phyloP scores from a whole-genome alignment of 2,113 vertebrate genomes.

The Peromyscus californicus region DNA sequence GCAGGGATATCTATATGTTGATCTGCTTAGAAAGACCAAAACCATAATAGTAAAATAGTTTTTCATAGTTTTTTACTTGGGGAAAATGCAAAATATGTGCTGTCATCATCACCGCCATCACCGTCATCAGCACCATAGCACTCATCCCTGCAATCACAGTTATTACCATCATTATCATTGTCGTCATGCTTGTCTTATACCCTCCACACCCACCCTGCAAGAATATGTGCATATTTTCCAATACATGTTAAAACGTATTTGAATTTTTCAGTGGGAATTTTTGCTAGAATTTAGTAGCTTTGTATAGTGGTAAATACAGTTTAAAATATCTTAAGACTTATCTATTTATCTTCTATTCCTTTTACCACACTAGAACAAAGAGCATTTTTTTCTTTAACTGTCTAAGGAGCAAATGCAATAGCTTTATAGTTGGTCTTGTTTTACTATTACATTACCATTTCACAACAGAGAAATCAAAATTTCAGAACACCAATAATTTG shows the following conservation, averaged over 20 bases:
- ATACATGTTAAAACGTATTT: neutral
- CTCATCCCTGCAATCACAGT: neutral
- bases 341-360: neutral
- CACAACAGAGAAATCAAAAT: neutral
- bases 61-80: neutral
- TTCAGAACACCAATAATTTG: neutral
- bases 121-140: neutral
- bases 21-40: neutral
- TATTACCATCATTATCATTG: neutral
- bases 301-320: neutral
- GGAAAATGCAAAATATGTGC: neutral
- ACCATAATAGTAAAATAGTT: neutral
- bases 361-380: neutral
- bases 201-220: neutral
- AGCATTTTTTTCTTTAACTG: neutral
- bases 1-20: neutral
- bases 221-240: neutral
- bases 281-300: neutral
- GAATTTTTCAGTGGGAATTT: neutral
- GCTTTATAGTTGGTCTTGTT: neutral
- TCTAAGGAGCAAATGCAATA: too few relatives aligned
- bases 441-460: neutral
- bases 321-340: neutral
- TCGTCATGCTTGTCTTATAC: neutral
- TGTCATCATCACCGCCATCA: neutral